phyloP scores from a whole-genome alignment of 92 coral and sea anemone genomes.

The Epizoanthus ramosus region DNA sequence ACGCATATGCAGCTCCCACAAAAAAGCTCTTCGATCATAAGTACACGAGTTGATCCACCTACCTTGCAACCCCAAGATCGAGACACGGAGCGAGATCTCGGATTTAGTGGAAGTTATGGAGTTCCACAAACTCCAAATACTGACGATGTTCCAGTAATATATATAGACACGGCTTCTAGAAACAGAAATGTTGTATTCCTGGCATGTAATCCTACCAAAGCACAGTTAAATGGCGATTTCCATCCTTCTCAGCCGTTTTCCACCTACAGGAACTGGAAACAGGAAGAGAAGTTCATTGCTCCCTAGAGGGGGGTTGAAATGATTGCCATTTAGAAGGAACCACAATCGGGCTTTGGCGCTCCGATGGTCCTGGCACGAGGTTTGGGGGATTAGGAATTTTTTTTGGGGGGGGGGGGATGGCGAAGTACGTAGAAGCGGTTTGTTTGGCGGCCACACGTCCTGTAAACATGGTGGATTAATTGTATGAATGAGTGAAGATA shows the following conservation, averaged over 20 bases:
- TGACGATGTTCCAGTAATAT: background rate
- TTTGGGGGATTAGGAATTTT: too few relatives aligned
- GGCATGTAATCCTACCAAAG: constrained; percentile 10
- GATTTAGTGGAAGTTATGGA: background rate
- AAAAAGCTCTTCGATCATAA: background rate
- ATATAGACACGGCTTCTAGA: background rate
- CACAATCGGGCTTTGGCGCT: background rate
- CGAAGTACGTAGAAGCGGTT: too few relatives aligned
- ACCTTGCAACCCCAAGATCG: constrained; percentile 4
- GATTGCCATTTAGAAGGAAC: background rate
- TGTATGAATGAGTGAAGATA: too few relatives aligned
- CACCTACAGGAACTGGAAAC: constrained; percentile 37
- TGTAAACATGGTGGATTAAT: too few relatives aligned
- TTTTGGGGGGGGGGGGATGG: too few relatives aligned
- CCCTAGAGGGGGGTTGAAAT: constrained; percentile 27
- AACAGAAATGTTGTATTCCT: background rate
- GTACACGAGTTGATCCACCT: constrained; percentile 8
- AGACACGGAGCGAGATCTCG: background rate
- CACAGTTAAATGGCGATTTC: background rate
- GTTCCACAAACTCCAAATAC: constrained; percentile 3
- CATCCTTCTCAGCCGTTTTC: constrained; percentile 7
- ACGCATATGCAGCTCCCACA: background rate
- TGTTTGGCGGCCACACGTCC: too few relatives aligned
- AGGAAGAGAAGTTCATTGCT: constrained; percentile 36
- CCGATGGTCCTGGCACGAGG: background rate